Evolutionary conservation across 2,888 invertebrate species (phyloP), one percentile per base, ranked within the genome.

Genomic region (Phorcus lineatus): DNA sequence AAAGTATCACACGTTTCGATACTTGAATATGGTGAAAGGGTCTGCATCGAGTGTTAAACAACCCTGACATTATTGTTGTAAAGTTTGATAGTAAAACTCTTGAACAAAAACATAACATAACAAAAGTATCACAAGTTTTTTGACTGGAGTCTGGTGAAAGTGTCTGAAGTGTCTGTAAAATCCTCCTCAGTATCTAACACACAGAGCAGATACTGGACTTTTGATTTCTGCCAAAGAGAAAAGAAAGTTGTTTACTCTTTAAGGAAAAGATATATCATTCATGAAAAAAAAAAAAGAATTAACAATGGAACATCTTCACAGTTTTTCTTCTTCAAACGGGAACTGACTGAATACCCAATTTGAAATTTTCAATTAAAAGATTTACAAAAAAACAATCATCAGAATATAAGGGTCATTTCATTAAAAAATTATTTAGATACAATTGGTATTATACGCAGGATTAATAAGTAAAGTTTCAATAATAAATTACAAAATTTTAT

Each of bases 201-300:
- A 77, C 19, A 22, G 77, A 62, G 78, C 83, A 83, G 78, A 81
- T 77, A 74, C 79, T 81, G 57, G 83, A 83, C 53, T 79, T 82
- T 77, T 57, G 52, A 79, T 74, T 55, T 79, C 82, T 82, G 82
- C 77, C 74, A 77, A 79, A 82, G 47, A 80, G 62, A 79, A 77
- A 31, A 47, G 36, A 77, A 17, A 77, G 22, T 77, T 53, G 19
- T 53, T 55, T 70, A 74, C 55, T 66, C 70, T 66, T 31, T 28
- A 7, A 36, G 13, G 16, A 74, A 2, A 4, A 4, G 36, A 36
- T 36, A 7, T 36, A 74, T 36, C 4, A 36, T 13, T 36, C n/a
- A 22, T 19, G 6, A 17, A 74, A 74, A 74, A 36, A 74, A 47
- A 40, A 17, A 74, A 11, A 36, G 36, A 74, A 17, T 19, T n/a